Evolutionary conservation across 1,140 invertebrate genomes (phyloP).

Genomic region (Caenorhabditis tropicalis): DNA sequence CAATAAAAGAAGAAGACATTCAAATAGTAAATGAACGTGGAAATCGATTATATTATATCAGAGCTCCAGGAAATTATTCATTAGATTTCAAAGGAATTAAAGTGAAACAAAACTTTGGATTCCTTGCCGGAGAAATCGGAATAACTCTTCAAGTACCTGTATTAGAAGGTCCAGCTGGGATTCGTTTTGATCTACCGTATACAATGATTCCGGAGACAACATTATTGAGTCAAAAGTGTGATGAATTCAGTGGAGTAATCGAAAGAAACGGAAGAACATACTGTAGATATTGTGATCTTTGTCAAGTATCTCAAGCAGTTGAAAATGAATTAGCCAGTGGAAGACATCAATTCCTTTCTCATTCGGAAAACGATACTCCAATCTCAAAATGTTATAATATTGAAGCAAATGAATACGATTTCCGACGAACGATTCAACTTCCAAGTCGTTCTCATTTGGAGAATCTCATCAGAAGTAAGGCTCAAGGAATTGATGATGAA

Average conservation of each 20-base stretch:
- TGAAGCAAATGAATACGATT: constrained; percentile 65
- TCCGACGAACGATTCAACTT: constrained; percentile 65
- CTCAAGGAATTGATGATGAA: constrained; percentile 70
- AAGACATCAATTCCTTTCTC: constrained; percentile 56
- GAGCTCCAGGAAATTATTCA: constrained; percentile 70
- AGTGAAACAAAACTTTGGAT: constrained; percentile 67
- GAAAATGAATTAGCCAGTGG: constrained; percentile 66
- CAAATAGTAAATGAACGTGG: constrained; percentile 69
- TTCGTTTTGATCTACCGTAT: constrained; percentile 70
- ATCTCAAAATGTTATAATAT: constrained; percentile 63
- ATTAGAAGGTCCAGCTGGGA: constrained; percentile 68
- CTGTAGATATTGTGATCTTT: constrained; percentile 69
- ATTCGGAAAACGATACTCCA: constrained; percentile 20
- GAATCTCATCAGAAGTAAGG: constrained; percentile 67
- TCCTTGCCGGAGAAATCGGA: constrained; percentile 70
- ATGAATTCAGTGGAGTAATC: constrained; percentile 68
- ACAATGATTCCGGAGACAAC: constrained; percentile 71
- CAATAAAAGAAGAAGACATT: constrained; percentile 69
- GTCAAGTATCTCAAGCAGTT: constrained; percentile 63
- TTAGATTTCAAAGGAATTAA: constrained; percentile 68
- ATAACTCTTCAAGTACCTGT: constrained; percentile 70
- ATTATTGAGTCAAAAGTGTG: constrained; percentile 69
- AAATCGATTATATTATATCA: constrained; percentile 68
- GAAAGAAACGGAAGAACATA: constrained; percentile 71
- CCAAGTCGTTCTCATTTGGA: constrained; percentile 66